Evolutionary conservation across 1,140 invertebrate species (phyloP), one percentile per base, ranked within the genome.

Genomic region (Euschistus heros): DNA sequence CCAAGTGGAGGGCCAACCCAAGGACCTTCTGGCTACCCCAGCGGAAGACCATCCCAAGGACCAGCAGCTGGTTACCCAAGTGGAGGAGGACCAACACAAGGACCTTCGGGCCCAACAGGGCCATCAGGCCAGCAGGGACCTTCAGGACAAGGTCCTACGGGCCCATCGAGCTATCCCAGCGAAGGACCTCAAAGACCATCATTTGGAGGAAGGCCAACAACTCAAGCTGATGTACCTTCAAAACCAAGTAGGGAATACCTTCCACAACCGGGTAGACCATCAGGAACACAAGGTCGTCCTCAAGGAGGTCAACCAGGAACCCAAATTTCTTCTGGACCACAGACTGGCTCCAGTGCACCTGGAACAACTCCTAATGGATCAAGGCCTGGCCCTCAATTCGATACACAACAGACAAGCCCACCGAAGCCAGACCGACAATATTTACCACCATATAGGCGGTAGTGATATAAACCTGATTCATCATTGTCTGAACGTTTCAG

Each of bases 21-120:
- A n/a, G n/a, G 60, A 0, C 68, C 69, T 33, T 63, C 55, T n/a
- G 69, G 59, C 59, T 18, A 69, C 69, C 37, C 69, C n/a, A n/a
- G n/a, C n/a, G n/a, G n/a, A n/a, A n/a, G n/a, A n/a, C n/a, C n/a
- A n/a, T n/a, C 69, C 2, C 66, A 68, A 62, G 68, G 70, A 14
- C 70, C 69, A 66, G 50, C 62, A 66, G 63, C 71, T 60, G 68
- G 70, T 68, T 67, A 70, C 59, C 68, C 71, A 42, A 75, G 67
- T 68, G 66, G 68, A 66, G 67, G 64, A 27, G 68, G 62, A 5
- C 57, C 46, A 22, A 68, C 50, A 50, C 64, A 57, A 64, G 71
- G 71, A 64, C 64, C 65, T 22, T 20, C 64, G 26, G 68, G 69
- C 54, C 71, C 75, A 24, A 69, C 67, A 52, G 66, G 75, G 59